Percentiles rank a stretch among this genome's conserved stretches.
Evolutionary conservation across 64 coral and sea anemone genomes (phyloP).

Genomic region (Cladopsammia gracilis): DNA sequence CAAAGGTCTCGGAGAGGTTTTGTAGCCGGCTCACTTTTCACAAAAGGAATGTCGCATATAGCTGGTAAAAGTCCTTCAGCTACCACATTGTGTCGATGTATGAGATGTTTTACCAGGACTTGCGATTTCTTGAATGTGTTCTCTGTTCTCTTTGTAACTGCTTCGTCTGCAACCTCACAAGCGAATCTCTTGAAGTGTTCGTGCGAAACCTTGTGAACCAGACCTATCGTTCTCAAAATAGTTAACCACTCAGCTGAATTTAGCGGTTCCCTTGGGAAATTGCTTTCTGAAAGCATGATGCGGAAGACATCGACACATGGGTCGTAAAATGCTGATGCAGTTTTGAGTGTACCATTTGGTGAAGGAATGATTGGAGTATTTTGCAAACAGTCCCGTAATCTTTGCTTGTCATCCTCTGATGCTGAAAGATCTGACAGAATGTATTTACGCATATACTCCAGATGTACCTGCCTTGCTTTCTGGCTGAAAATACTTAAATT

Average conservation of each 20-base stretch:
- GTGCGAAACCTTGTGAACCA: slow-evolving; percentile 5
- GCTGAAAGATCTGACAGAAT: background rate
- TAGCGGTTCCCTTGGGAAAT: slow-evolving; percentile 25
- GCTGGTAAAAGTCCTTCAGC: background rate
- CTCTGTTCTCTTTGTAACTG: background rate
- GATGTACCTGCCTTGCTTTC: background rate
- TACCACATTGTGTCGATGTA: background rate
- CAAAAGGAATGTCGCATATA: slow-evolving; percentile 13
- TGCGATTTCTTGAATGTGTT: slow-evolving; percentile 37
- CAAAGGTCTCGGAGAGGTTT: background rate
- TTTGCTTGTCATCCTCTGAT: background rate
- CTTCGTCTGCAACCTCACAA: slow-evolving; percentile 10
- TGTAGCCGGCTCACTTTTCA: background rate
- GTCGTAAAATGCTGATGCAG: slow-evolving; percentile 37
- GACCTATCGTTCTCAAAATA: slow-evolving; percentile 22
- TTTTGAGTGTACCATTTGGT: background rate
- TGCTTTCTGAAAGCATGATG: background rate
- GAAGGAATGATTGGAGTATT: background rate
- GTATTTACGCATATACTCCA: background rate
- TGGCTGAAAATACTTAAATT: slow-evolving; percentile 9
- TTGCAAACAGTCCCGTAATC: background rate
- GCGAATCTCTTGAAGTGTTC: slow-evolving; percentile 28
- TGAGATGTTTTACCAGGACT: slow-evolving; percentile 22
- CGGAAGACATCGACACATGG: slow-evolving; percentile 14
- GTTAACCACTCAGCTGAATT: slow-evolving; percentile 3